Base-by-base conservation (phyloP, 2,888 invertebrate genomes). In the Agonopterix alstromeriana region DNA sequence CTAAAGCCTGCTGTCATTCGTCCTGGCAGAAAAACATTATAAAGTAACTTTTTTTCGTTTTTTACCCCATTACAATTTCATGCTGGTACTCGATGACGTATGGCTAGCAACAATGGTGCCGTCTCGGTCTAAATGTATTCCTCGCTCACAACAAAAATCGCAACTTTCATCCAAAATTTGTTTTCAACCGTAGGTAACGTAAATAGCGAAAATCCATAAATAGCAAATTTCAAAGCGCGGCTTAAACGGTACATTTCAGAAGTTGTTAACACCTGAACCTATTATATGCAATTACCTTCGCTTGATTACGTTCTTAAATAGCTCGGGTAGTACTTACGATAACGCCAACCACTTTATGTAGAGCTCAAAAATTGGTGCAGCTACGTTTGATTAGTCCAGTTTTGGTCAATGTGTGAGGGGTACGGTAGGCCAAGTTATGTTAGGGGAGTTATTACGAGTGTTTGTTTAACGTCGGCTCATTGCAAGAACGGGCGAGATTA, bases 251-350 rank as follows among this genome's bases (percentile, higher is more conserved):
- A 61, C 65, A 65, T 67, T 68, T 63, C 54, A 61, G 60, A 63
- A 62, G 70, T 66, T 70, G 68, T 73, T 73, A 67, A 67, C 74
- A 73, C 75, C 77, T 73, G 72, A 74, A 71, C 75, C 75, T 69
- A 74, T 74, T 73, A 72, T 65, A 62, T 60, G 61, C 63, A 61
- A 68, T 68, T 62, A 67, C 66, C 60, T 63, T 61, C 58, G 66
- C 59, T 62, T 68, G 65, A 69, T 68, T 73, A 63, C 65, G 58
- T 70, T 66, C 67, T 74, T 73, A 72, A 73, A 71, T 65, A 64
- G 61, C 58, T 58, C 49, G 61, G 65, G 63, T 70, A 70, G 60
- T 61, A 63, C 59, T 63, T 60, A 62, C 64, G 59, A 58, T 61
- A 60, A 55, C 53, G 52, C 54, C 53, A 48, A 35, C 65, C 58